Evolutionary conservation across 2,797 vertebrate species (phyloP).

Genomic region (Amniataba percoides): DNA sequence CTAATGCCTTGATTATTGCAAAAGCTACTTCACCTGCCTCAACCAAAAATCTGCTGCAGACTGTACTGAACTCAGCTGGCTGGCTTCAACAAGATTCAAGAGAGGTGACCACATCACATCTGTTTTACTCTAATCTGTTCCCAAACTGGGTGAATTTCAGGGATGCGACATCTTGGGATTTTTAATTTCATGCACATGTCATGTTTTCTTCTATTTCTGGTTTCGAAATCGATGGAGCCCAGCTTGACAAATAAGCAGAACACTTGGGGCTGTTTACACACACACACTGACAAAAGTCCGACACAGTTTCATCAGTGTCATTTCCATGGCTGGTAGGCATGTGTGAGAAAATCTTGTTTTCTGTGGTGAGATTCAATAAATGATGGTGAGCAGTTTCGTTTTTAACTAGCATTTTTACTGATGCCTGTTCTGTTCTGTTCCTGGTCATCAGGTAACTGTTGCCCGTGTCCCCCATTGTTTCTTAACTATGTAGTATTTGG

Average conservation of each 20-base stretch:
- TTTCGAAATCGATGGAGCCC: not conserved
- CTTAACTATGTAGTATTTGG: not conserved
- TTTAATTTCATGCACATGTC: not conserved
- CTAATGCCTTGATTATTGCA: no score
- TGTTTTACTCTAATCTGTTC: no score
- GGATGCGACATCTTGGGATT: not conserved
- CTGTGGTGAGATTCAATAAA: not conserved
- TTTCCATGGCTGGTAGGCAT: not conserved
- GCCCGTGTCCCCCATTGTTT: not conserved
- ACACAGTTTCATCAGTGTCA: not conserved
- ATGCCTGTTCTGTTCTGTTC: not conserved
- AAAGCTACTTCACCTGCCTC: no score
- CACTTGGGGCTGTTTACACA: not conserved
- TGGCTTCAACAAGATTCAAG: no score
- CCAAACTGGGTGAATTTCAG: not conserved
- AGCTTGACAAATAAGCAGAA: not conserved
- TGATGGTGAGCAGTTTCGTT: not conserved
- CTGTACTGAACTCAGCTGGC: no score
- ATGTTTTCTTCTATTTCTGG: not conserved
- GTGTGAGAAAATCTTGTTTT: slow-evolving; percentile 1
- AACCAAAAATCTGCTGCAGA: no score
- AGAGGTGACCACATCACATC: no score
- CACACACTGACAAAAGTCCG: not conserved
- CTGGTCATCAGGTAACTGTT: not conserved
- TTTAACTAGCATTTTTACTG: not conserved